A percentile compares a stretch with the other conserved stretches of the same genome.
phyloP scores from a whole-genome alignment of 2,888 invertebrate species.

The Aporophyla lueneburgensis region DNA sequence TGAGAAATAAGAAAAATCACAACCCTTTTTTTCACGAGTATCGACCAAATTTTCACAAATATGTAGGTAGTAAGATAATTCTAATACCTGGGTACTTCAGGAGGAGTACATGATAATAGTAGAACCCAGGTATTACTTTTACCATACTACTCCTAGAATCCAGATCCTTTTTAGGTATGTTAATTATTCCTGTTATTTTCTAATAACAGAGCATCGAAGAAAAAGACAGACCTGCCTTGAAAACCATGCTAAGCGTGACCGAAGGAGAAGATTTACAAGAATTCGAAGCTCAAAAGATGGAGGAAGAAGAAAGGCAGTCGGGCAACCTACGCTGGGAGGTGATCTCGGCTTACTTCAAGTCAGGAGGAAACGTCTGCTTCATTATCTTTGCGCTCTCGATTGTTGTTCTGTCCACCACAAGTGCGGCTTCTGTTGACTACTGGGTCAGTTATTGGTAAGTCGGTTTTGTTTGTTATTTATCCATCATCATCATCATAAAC shows the following conservation, averaged over 20 bases:
- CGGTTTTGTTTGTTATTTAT: not conserved
- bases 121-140: too few species aligned
- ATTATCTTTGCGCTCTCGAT: slow-evolving; percentile 76
- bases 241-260: slow-evolving; percentile 68
- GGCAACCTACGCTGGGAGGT: slow-evolving; percentile 85
- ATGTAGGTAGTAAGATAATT: too few species aligned
- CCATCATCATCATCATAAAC: not conserved
- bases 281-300: slow-evolving; percentile 84
- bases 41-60: not conserved
- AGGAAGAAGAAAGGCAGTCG: slow-evolving; percentile 83
- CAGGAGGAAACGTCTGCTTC: slow-evolving; percentile 81
- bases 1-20: not conserved
- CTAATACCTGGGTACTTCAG: too few species aligned
- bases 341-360: slow-evolving; percentile 80
- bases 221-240: slow-evolving; percentile 70
- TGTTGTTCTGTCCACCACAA: slow-evolving; percentile 89
- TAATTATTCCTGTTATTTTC: not conserved
- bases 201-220: slow-evolving; percentile 73
- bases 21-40: not conserved
- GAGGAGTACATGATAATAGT: too few species aligned
- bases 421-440: slow-evolving; percentile 93
- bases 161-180: not conserved
- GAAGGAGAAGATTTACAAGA: slow-evolving; percentile 78
- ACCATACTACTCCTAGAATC: too few species aligned
- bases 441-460: slow-evolving; percentile 93